Percentiles rank a stretch among this genome's conserved stretches.
Conservation (phyloP, 2,113 vertebrate genomes). For the Neotragus moschatus region DNA sequence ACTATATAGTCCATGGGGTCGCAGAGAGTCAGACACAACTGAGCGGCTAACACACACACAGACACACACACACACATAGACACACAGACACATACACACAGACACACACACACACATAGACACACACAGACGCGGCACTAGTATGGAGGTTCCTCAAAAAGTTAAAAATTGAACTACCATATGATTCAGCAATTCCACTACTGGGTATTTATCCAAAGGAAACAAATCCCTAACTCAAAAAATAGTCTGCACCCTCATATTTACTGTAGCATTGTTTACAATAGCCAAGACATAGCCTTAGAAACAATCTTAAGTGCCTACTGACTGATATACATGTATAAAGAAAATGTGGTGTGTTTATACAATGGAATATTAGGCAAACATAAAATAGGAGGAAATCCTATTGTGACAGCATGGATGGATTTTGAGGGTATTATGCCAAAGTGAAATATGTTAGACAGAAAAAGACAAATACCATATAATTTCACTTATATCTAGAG, state of each 20-base stretch:
- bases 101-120: too few relatives aligned
- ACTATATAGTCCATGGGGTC: background rate
- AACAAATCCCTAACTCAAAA: background rate
- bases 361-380: background rate
- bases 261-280: background rate
- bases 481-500: background rate
- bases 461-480: background rate
- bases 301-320: background rate
- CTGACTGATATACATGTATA: background rate
- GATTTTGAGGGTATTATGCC: background rate
- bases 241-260: background rate
- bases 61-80: too few relatives aligned
- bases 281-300: background rate
- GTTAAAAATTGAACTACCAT: background rate
- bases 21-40: background rate
- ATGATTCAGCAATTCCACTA: background rate
- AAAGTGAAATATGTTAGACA: background rate
- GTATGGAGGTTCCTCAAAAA: background rate
- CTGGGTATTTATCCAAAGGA: background rate
- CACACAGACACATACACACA: too few relatives aligned
- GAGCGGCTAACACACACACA: background rate
- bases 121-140: background rate
- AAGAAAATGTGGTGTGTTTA: background rate
- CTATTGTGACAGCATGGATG: background rate
- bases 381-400: background rate